phyloP scores from a whole-genome alignment of 2,797 vertebrate genomes.

The Selene dorsalis region DNA sequence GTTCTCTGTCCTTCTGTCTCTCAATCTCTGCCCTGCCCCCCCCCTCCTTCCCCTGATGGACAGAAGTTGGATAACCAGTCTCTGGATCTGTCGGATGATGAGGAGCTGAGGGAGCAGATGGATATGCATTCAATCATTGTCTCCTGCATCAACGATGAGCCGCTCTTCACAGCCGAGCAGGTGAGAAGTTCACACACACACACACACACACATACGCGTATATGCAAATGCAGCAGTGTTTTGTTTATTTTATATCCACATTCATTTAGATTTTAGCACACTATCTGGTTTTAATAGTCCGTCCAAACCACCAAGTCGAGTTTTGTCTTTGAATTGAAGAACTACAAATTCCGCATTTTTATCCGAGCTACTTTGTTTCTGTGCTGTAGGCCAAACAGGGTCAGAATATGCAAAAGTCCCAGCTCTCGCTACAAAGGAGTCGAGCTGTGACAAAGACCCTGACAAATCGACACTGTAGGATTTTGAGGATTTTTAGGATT shows the following conservation, averaged over 20 bases:
- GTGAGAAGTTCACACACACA: constrained; percentile 69
- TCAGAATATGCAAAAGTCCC: neutral
- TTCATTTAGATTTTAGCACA: neutral
- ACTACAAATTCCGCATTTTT: neutral
- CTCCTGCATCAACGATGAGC: constrained; percentile 93
- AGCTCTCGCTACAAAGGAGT: neutral
- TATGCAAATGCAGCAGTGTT: neutral
- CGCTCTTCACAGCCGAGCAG: constrained; percentile 97
- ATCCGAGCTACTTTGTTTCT: neutral
- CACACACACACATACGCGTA: too few relatives aligned
- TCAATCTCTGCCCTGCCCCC: constrained; percentile 19
- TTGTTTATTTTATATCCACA: neutral
- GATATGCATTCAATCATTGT: constrained; percentile 99
- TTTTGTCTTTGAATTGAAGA: neutral
- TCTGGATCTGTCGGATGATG: constrained; percentile 95
- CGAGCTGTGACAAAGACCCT: neutral
- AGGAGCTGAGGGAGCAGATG: constrained; percentile 96
- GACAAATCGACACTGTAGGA: neutral
- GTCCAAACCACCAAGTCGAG: neutral
- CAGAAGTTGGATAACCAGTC: constrained; percentile 88
- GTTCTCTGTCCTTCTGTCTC: neutral
- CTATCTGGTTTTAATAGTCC: neutral
- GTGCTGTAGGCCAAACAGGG: neutral
- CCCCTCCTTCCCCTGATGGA: neutral
- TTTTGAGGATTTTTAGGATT: neutral